phyloP scores from a whole-genome alignment of 2,888 invertebrate species.

The Allacma fusca region DNA sequence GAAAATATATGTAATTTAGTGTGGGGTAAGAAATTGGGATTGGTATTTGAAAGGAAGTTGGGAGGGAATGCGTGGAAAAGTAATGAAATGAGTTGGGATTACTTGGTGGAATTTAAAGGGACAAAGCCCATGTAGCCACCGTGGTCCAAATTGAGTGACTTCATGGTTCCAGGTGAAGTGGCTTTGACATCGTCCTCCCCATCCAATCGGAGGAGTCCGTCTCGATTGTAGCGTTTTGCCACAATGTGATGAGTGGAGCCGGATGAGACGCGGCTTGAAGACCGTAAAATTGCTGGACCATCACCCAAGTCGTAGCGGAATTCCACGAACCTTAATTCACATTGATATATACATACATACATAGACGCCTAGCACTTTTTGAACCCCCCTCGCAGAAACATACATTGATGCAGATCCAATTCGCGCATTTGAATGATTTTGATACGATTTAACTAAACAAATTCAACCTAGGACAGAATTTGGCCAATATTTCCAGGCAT shows the following conservation, averaged over 20 bases:
- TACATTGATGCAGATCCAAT: too few relatives aligned
- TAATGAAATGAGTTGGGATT: slow-evolving; percentile 61
- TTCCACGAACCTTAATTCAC: slow-evolving; percentile 71
- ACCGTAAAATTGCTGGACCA: slow-evolving; percentile 77
- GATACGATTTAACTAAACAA: too few relatives aligned
- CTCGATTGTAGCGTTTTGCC: slow-evolving; percentile 82
- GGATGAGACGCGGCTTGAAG: slow-evolving; percentile 74
- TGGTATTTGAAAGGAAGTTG: too few relatives aligned
- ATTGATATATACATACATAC: background rate
- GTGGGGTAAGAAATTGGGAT: too few relatives aligned
- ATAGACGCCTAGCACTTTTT: too few relatives aligned
- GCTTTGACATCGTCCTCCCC: slow-evolving; percentile 81
- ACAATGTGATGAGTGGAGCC: slow-evolving; percentile 72
- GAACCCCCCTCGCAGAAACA: too few relatives aligned
- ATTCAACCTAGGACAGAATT: too few relatives aligned
- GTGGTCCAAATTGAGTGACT: slow-evolving; percentile 81
- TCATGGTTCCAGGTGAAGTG: slow-evolving; percentile 79
- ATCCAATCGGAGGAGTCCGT: slow-evolving; percentile 83
- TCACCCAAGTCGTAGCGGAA: slow-evolving; percentile 87
- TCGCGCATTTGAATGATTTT: too few relatives aligned
- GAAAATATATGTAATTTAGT: too few relatives aligned
- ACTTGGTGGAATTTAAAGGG: slow-evolving; percentile 80
- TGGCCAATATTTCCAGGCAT: too few relatives aligned
- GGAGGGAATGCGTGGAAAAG: too few relatives aligned
- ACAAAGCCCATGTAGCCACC: slow-evolving; percentile 83